phyloP scores from a whole-genome alignment of 2,888 invertebrate genomes.

The Megaustenia siamemsis region DNA sequence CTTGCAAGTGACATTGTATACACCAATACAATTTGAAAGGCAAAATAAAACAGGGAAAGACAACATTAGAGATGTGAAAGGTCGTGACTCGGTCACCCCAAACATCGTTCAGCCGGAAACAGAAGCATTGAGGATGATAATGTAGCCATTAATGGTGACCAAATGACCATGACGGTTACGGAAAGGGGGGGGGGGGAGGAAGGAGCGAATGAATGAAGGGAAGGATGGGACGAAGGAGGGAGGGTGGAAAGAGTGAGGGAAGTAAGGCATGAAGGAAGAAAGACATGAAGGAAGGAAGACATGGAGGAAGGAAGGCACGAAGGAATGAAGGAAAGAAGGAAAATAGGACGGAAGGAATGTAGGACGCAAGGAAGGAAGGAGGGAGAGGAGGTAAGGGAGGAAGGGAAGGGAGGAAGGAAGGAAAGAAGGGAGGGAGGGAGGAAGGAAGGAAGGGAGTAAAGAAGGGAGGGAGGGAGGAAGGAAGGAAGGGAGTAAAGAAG shows the following conservation, averaged over 20 bases:
- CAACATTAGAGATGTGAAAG: too few species aligned
- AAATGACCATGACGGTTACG: too few species aligned
- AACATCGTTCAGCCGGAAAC: too few species aligned
- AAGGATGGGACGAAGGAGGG: neutral
- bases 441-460: neutral
- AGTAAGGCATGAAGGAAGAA: neutral
- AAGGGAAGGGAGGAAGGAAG: neutral
- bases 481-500: neutral
- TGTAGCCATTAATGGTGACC: too few species aligned
- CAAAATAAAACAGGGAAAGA: too few species aligned
- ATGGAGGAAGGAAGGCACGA: neutral
- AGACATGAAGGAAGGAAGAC: neutral
- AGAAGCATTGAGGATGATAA: too few species aligned
- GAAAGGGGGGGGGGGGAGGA: neutral
- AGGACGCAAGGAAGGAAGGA: neutral
- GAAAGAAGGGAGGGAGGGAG: conserved; percentile 35
- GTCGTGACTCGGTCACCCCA: too few species aligned
- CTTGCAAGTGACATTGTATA: too few species aligned
- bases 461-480: conserved; percentile 26
- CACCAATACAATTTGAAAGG: too few species aligned
- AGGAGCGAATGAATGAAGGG: neutral
- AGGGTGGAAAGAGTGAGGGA: neutral
- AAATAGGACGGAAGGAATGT: neutral
- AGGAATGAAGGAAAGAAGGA: neutral
- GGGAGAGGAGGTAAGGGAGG: neutral